phyloP scores from a whole-genome alignment of 2,797 vertebrate genomes.

The Ctenochaetus hawaiiensis region DNA sequence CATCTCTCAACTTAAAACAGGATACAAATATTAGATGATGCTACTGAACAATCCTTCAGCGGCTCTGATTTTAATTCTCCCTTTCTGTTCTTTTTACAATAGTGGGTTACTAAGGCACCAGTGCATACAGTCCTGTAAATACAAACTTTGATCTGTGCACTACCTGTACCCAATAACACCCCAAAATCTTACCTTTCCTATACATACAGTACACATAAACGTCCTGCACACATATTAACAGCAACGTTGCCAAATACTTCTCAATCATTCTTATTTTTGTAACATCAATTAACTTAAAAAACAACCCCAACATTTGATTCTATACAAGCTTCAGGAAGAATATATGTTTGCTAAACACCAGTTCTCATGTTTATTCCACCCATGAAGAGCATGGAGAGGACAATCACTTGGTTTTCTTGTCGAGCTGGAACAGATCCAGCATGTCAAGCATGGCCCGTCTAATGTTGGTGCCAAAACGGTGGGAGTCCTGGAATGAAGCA shows the following conservation, averaged over 20 bases:
- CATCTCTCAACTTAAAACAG: slow-evolving; percentile 56
- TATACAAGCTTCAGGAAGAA: slow-evolving; percentile 77
- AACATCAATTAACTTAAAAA: slow-evolving; percentile 75
- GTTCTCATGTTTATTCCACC: slow-evolving; percentile 29
- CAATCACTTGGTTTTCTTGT: slow-evolving; percentile 82
- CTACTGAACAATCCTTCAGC: slow-evolving; percentile 32
- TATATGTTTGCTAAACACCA: slow-evolving; percentile 52
- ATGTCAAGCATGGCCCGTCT: slow-evolving; percentile 91
- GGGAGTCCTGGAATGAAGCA: slow-evolving; percentile 88
- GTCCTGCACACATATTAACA: slow-evolving; percentile 51
- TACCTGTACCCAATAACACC: slow-evolving; percentile 44
- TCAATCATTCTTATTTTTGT: slow-evolving; percentile 45
- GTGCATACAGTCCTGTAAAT: slow-evolving; percentile 66
- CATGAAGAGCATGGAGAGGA: background rate
- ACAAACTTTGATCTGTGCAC: slow-evolving; percentile 66
- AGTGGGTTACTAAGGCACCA: slow-evolving; percentile 85
- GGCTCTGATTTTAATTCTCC: slow-evolving; percentile 32
- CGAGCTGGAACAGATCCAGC: slow-evolving; percentile 85
- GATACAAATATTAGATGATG: slow-evolving; percentile 50
- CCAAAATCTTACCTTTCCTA: slow-evolving; percentile 35
- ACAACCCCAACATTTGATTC: slow-evolving; percentile 72
- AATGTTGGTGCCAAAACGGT: slow-evolving; percentile 93
- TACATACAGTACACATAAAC: slow-evolving; percentile 51
- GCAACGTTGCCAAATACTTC: slow-evolving; percentile 46
- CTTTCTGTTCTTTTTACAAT: slow-evolving; percentile 64